Percentiles rank a stretch among this genome's conserved stretches.
Conservation (phyloP, 2,888 invertebrate species). For the Tortrix viridana region DNA sequence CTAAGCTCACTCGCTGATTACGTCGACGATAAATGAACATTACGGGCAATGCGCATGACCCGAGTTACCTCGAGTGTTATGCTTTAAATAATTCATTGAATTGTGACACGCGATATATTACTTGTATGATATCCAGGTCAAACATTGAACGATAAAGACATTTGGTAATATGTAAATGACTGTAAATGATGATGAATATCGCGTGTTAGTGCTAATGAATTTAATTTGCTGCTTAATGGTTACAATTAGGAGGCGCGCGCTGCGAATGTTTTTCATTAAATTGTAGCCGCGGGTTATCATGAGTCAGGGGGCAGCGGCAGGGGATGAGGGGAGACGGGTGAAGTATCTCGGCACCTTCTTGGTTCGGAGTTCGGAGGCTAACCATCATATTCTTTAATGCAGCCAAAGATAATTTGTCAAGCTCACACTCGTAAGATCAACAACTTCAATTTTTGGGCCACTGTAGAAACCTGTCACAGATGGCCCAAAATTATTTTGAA, state of each 20-base stretch:
- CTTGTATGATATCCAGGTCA: conserved; percentile 15
- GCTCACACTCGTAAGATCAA: too few relatives aligned
- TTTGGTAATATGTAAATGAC: conserved; percentile 18
- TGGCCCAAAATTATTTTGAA: too few relatives aligned
- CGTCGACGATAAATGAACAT: conserved; percentile 30
- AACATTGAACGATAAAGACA: conserved; percentile 25
- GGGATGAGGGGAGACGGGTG: conserved; percentile 17
- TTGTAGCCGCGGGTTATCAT: conserved; percentile 44
- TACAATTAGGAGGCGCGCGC: conserved; percentile 50
- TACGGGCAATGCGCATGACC: conserved; percentile 24
- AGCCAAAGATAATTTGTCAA: too few relatives aligned
- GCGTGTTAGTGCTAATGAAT: conserved; percentile 52
- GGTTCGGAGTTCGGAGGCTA: conserved; percentile 6
- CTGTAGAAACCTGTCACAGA: too few relatives aligned
- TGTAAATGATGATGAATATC: conserved; percentile 43
- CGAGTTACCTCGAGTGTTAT: conserved; percentile 19
- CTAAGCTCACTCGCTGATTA: conserved; percentile 17
- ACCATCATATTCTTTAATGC: background rate
- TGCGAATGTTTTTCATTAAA: conserved; percentile 45
- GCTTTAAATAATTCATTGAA: conserved; percentile 23
- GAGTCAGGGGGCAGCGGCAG: conserved; percentile 39
- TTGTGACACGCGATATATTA: conserved; percentile 31
- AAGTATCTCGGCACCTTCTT: conserved; percentile 12
- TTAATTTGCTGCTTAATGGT: conserved; percentile 59
- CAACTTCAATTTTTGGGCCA: too few relatives aligned